Percentiles rank a stretch among this genome's conserved stretches.
Conservation (phyloP, 2,888 invertebrate genomes). For the Galeruca laticollis region DNA sequence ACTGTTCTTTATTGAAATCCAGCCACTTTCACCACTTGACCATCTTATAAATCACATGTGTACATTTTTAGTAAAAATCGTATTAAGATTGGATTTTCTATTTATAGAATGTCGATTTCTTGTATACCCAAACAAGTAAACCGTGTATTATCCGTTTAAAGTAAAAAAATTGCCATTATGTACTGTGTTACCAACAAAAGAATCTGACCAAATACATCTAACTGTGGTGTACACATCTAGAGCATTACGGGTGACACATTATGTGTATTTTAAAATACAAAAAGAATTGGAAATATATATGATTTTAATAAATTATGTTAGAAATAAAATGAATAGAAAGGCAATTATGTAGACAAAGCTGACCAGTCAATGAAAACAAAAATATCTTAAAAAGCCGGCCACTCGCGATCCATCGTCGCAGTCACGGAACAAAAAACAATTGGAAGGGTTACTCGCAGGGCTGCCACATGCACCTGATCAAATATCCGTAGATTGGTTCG, state of each 20-base stretch:
- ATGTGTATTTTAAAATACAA: no score
- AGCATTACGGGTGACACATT: not conserved
- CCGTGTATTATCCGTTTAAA: slow-evolving; percentile 36
- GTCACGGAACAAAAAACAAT: no score
- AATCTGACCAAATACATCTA: slow-evolving; percentile 28
- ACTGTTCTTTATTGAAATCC: not conserved
- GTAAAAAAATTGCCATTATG: slow-evolving; percentile 28
- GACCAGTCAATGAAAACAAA: no score
- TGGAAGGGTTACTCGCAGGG: no score
- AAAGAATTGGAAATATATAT: no score
- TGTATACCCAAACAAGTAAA: slow-evolving; percentile 37
- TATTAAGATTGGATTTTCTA: slow-evolving; percentile 37
- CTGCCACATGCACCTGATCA: no score
- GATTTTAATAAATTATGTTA: no score
- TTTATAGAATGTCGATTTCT: slow-evolving; percentile 35
- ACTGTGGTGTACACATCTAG: slow-evolving; percentile 12
- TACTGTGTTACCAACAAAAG: slow-evolving; percentile 10
- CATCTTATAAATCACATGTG: slow-evolving; percentile 8
- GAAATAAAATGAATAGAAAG: no score
- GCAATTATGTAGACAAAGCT: no score
- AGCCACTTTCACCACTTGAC: slow-evolving; percentile 16
- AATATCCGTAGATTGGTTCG: no score
- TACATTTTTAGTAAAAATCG: slow-evolving; percentile 29
- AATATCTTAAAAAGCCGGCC: no score
- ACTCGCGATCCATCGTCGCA: no score